These are phyloP conservation scores for Neolamprologus variostigma DNA, from an alignment of 2,113 vertebrate genomes.

Conservation along the genomic window DNA sequence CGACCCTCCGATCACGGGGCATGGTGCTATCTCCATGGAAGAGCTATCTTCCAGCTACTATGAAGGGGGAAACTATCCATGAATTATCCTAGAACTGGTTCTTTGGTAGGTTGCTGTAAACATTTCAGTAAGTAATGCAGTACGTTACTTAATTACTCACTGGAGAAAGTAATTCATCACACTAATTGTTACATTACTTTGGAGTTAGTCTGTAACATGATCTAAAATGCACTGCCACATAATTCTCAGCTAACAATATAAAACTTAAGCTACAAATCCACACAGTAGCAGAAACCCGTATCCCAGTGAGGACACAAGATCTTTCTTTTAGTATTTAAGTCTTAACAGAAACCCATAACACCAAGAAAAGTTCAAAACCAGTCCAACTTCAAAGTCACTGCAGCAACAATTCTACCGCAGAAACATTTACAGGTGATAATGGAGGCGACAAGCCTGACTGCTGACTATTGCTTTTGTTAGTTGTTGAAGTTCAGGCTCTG, in stretches of 20 bases:
- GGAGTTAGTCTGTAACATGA: background rate
- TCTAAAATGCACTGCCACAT: background rate
- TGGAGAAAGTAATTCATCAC: background rate
- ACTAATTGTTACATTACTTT: background rate
- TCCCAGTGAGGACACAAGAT: background rate
- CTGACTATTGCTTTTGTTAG: background rate
- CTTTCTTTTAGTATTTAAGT: background rate
- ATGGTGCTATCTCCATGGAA: background rate
- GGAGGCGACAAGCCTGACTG: background rate
- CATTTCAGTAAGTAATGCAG: background rate
- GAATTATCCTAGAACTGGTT: background rate
- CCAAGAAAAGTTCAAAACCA: background rate
- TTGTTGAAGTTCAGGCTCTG: background rate
- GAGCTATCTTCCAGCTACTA: background rate
- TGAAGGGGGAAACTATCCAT: background rate
- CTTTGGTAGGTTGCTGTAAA: background rate
- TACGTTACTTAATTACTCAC: background rate
- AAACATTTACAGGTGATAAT: background rate
- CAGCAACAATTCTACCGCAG: background rate
- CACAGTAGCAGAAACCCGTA: background rate
- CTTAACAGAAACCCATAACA: background rate
- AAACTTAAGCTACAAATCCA: background rate
- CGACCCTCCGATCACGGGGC: accelerated
- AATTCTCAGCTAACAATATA: background rate
- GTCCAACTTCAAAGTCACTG: background rate